Evolutionary conservation across 2,797 vertebrate genomes (phyloP).

Genomic region (Sebastes diploproa): DNA sequence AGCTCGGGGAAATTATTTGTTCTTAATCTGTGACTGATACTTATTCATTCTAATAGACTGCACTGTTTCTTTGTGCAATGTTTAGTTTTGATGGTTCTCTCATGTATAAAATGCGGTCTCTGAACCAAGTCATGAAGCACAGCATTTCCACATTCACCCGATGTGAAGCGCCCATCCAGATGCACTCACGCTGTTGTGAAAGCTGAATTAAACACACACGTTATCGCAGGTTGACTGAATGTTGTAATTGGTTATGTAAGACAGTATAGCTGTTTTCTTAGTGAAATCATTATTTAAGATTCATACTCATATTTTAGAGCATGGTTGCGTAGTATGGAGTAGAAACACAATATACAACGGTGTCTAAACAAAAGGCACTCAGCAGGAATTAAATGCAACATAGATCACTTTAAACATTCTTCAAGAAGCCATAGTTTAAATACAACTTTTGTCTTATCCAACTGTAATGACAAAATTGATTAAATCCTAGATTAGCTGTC

Average conservation of each 20-base stretch:
- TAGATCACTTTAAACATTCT: background rate
- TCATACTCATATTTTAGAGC: background rate
- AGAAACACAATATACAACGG: background rate
- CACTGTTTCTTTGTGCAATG: background rate
- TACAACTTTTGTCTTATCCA: background rate
- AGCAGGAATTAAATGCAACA: background rate
- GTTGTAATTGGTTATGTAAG: background rate
- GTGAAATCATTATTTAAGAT: background rate
- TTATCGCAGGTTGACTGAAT: background rate
- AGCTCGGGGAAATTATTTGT: background rate
- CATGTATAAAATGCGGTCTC: background rate
- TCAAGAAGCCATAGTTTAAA: background rate
- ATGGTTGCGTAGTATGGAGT: accelerated
- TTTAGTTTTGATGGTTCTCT: background rate
- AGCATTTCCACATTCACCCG: background rate
- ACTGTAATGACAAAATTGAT: background rate
- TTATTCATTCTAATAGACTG: background rate
- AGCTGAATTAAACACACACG: background rate
- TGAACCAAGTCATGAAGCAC: background rate
- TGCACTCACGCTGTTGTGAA: background rate
- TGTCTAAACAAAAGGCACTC: background rate
- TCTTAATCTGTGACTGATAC: background rate
- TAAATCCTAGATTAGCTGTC: background rate
- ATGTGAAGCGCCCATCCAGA: background rate
- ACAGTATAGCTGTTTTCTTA: background rate